Conservation (phyloP, 2,113 vertebrate species). For the Oreotragus oreotragus region DNA sequence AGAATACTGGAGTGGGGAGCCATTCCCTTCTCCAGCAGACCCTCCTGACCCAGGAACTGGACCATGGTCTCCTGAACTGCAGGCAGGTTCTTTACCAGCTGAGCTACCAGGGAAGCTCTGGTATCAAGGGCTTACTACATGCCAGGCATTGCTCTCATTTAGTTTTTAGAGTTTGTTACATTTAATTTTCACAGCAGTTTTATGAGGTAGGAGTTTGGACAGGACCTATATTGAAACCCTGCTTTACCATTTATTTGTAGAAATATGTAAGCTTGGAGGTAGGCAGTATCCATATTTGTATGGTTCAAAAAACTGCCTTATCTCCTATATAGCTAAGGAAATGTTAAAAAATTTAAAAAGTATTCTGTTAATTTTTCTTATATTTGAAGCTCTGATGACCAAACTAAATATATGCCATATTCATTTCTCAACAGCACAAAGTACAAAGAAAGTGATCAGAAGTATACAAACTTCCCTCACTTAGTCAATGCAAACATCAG, state of each 20-base stretch:
- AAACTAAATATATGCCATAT: neutral
- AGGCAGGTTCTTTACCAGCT: neutral
- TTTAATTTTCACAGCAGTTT: neutral
- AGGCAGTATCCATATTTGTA: neutral
- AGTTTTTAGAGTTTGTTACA: neutral
- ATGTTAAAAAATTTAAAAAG: neutral
- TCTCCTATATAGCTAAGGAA: neutral
- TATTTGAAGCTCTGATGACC: neutral
- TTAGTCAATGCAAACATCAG: neutral
- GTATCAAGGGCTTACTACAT: neutral
- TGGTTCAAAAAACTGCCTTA: neutral
- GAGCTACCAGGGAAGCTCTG: neutral
- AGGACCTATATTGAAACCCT: neutral
- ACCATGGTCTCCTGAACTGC: neutral
- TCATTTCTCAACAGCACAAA: neutral
- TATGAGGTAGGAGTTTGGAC: neutral
- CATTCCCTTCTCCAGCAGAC: neutral
- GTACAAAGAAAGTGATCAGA: conserved; percentile 19
- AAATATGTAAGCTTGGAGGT: neutral
- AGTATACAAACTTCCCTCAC: neutral
- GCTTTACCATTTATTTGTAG: neutral
- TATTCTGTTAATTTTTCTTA: neutral
- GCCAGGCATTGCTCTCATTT: neutral
- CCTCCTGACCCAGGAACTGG: neutral
- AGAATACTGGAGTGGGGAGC: neutral